A percentile compares a stretch with the other conserved stretches of the same genome.
phyloP scores from a whole-genome alignment of 2,113 vertebrate species.

The Brachirus orientalis region DNA sequence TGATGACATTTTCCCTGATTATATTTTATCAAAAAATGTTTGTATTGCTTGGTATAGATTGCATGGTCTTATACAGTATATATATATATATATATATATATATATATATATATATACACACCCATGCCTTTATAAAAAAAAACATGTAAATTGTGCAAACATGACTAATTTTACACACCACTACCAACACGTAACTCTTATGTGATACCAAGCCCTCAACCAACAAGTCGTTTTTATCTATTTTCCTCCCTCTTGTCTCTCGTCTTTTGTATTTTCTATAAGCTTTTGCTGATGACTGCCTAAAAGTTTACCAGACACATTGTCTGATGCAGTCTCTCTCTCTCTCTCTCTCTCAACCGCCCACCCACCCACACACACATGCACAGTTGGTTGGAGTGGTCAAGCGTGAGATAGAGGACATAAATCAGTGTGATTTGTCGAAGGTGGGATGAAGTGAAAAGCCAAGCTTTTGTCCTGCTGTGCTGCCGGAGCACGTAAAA shows the following conservation, averaged over 20 bases:
- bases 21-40: too few relatives aligned
- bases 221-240: constrained; percentile 19
- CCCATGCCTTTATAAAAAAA: constrained; percentile 39
- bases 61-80: too few relatives aligned
- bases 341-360: neutral
- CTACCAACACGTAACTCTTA: constrained; percentile 24
- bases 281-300: constrained; percentile 17
- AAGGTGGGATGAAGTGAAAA: constrained; percentile 22
- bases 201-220: constrained; percentile 15
- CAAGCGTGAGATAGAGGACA: constrained; percentile 21
- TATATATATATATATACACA: neutral
- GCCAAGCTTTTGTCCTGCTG: constrained; percentile 26
- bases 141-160: constrained; percentile 36
- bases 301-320: constrained; percentile 1
- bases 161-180: constrained; percentile 48
- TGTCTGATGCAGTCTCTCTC: neutral
- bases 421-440: constrained; percentile 52
- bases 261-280: constrained; percentile 6
- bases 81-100: neutral
- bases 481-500: constrained; percentile 11
- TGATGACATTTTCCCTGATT: too few relatives aligned
- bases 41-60: too few relatives aligned
- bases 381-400: constrained; percentile 13
- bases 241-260: constrained; percentile 2
- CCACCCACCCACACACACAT: constrained; percentile 6